These are phyloP conservation scores for Psammodynastes pulverulentus DNA, from an alignment of 2,113 vertebrate species.

Conservation along the genomic window DNA sequence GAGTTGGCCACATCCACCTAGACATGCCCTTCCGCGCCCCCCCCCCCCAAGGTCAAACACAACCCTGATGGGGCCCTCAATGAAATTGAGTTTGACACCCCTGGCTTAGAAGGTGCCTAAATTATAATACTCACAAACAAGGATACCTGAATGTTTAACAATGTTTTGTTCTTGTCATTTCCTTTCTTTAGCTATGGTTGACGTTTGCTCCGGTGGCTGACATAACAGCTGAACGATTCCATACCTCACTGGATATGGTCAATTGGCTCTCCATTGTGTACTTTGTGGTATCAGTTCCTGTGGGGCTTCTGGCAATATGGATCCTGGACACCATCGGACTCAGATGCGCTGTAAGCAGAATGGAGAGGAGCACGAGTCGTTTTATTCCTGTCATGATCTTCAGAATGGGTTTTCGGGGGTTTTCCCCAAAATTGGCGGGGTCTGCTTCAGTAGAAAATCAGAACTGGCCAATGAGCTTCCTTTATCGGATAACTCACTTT, in stretches of 20 bases:
- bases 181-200: conserved; percentile 81
- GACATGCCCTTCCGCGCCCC: too few species aligned
- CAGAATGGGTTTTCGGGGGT: not conserved
- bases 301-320: conserved; percentile 85
- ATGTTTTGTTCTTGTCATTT: not conserved
- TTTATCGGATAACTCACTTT: not conserved
- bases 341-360: conserved; percentile 75
- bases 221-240: conserved; percentile 71
- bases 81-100: too few species aligned
- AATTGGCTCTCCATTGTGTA: conserved; percentile 88
- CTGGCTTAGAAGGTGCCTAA: not conserved
- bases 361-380: not conserved
- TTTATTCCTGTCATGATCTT: not conserved
- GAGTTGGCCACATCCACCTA: too few species aligned
- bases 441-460: not conserved
- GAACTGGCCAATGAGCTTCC: not conserved
- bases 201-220: conserved; percentile 91
- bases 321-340: conserved; percentile 86
- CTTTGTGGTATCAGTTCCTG: conserved; percentile 82
- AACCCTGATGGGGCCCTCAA: too few species aligned
- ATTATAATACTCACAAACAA: not conserved
- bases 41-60: too few species aligned
- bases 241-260: conserved; percentile 68
- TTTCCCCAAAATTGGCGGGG: not conserved
- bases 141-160: not conserved